Percentiles rank a stretch among this genome's conserved stretches.
Conservation (phyloP, 2,113 vertebrate species). For the Anser cygnoides region DNA sequence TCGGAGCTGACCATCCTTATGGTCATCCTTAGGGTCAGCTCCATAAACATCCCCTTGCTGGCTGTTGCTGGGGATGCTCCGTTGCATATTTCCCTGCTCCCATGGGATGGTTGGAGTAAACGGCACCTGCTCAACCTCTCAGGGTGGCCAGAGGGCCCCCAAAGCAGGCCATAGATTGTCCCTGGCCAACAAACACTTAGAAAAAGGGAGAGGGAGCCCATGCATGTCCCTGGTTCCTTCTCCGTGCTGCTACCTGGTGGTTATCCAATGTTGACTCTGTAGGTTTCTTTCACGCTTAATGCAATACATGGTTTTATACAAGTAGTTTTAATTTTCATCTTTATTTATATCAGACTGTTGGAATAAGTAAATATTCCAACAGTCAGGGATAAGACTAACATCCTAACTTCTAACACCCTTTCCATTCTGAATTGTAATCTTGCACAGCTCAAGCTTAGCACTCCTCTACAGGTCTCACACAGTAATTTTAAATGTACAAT, state of each 20-base stretch:
- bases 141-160: background rate
- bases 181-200: background rate
- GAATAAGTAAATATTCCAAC: too few relatives aligned
- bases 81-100: background rate
- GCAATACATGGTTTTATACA: too few relatives aligned
- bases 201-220: background rate
- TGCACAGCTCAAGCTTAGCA: background rate
- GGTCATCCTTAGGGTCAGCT: background rate
- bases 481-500: background rate
- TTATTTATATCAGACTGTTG: background rate
- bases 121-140: background rate
- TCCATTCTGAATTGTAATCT: background rate
- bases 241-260: background rate
- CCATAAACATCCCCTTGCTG: background rate
- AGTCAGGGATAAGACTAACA: too few relatives aligned
- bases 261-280: accelerated
- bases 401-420: background rate
- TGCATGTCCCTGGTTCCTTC: background rate
- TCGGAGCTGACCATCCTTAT: background rate
- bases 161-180: too few relatives aligned
- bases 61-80: background rate
- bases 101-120: background rate
- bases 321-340: background rate
- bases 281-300: background rate
- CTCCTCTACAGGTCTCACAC: background rate